Evolutionary conservation across 1,140 invertebrate genomes (phyloP).

Genomic region (Andrena cerasifolii): DNA sequence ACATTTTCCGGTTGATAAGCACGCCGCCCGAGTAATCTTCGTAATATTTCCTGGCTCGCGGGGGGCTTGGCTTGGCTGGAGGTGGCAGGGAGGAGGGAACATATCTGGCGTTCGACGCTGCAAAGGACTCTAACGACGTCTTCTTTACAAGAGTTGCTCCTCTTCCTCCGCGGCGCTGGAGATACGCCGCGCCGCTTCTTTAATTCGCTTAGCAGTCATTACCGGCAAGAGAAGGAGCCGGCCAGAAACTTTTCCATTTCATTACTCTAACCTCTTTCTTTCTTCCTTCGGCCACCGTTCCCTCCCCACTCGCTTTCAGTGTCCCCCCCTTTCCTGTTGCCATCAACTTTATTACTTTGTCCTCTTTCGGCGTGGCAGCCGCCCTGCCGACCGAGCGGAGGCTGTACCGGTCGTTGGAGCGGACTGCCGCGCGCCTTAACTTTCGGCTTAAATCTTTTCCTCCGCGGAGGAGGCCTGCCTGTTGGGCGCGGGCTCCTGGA

Average conservation of each 20-base stretch:
- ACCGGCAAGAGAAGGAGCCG: conserved; percentile 58
- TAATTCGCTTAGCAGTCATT: conserved; percentile 76
- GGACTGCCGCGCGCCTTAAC: conserved; percentile 35
- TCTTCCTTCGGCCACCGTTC: conserved; percentile 32
- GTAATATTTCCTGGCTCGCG: conserved; percentile 10
- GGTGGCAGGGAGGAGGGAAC: not conserved
- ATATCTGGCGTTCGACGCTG: conserved; percentile 30
- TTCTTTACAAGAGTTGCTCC: conserved; percentile 64
- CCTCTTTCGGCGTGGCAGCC: conserved; percentile 60
- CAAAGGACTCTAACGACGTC: conserved; percentile 55
- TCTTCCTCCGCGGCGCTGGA: conserved; percentile 45
- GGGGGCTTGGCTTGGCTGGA: not conserved
- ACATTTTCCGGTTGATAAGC: conserved; percentile 42
- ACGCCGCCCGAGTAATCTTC: not conserved
- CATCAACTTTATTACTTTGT: conserved; percentile 78
- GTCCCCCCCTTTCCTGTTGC: conserved; percentile 30
- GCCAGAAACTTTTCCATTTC: conserved; percentile 78
- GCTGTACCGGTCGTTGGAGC: conserved; percentile 19
- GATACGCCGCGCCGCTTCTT: conserved; percentile 72
- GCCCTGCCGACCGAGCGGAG: conserved; percentile 9
- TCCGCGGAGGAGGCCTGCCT: conserved; percentile 8
- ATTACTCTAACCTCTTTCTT: conserved; percentile 70
- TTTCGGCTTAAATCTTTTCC: conserved; percentile 62
- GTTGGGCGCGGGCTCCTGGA: too few relatives aligned
- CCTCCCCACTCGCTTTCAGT: too few relatives aligned